Evolutionary conservation across 2,888 invertebrate genomes (phyloP).

Genomic region (Sesia apiformis): DNA sequence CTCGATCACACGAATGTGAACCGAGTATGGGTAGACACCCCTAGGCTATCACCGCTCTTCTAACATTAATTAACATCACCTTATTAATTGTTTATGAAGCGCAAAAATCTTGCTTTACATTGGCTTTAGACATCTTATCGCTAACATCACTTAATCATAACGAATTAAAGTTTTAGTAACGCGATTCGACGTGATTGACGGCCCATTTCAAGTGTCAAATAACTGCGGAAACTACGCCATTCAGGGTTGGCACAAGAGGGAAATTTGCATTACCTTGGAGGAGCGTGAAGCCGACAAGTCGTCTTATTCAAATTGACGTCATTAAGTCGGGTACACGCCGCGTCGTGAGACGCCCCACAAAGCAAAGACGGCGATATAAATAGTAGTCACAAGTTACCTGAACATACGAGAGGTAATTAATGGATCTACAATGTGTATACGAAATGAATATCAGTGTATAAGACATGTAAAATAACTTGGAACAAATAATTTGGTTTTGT

Average conservation of each 20-base stretch:
- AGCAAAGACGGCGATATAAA: neutral
- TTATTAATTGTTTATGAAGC: no score
- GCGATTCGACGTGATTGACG: conserved; percentile 32
- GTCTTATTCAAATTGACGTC: conserved; percentile 53
- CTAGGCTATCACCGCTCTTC: no score
- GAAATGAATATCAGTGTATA: no score
- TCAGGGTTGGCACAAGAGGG: conserved; percentile 29
- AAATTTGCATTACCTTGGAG: conserved; percentile 43
- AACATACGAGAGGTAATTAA: neutral
- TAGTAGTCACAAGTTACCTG: neutral
- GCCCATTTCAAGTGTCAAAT: conserved; percentile 44
- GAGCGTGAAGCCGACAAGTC: conserved; percentile 35
- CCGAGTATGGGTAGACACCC: no score
- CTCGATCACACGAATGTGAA: no score
- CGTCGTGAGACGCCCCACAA: conserved; percentile 5
- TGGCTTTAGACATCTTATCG: no score
- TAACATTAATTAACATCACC: no score
- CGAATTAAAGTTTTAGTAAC: neutral
- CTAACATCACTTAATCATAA: no score
- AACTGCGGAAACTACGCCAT: conserved; percentile 38
- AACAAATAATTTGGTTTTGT: no score
- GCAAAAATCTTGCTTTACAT: no score
- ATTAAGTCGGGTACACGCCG: conserved; percentile 38
- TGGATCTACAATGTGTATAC: no score
- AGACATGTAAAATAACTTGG: no score